A percentile compares a stretch with the other conserved stretches of the same genome.
These are phyloP conservation scores for Stylophora pistillata DNA, from an alignment of 64 coral and sea anemone species.

Conservation along the genomic window DNA sequence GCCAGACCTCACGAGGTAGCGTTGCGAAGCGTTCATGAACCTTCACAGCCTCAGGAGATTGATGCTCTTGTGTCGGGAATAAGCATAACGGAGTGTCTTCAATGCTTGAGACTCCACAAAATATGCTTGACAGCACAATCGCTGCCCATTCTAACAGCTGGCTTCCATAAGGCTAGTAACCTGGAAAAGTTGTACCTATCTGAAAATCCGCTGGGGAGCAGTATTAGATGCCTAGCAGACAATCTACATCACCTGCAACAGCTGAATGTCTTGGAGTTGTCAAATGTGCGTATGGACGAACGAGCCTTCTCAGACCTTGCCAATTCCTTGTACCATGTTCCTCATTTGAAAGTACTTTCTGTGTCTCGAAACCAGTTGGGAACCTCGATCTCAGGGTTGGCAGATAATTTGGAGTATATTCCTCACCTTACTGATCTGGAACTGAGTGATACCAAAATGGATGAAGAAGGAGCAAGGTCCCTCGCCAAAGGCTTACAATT, in stretches of 20 bases:
- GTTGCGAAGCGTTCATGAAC: background rate
- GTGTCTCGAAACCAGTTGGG: background rate
- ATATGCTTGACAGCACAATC: background rate
- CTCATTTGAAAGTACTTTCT: background rate
- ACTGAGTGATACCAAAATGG: background rate
- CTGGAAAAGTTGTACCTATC: background rate
- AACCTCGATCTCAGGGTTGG: background rate
- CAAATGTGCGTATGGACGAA: background rate
- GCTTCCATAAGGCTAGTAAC: background rate
- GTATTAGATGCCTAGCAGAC: background rate
- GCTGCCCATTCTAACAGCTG: background rate
- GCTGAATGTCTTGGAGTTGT: background rate
- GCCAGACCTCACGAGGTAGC: background rate
- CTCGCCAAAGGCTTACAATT: background rate
- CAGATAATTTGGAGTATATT: background rate
- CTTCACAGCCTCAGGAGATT: background rate
- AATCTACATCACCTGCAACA: background rate
- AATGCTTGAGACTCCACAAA: background rate
- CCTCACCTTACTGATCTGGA: background rate
- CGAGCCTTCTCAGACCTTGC: background rate
- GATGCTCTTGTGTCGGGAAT: background rate
- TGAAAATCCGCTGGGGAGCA: background rate
- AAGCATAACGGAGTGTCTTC: background rate
- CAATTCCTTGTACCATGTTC: background rate
- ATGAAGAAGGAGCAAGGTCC: background rate